A percentile compares a stretch with the other conserved stretches of the same genome.
Conservation (phyloP, 2,113 vertebrate genomes). For the Pterocles burchelli region DNA sequence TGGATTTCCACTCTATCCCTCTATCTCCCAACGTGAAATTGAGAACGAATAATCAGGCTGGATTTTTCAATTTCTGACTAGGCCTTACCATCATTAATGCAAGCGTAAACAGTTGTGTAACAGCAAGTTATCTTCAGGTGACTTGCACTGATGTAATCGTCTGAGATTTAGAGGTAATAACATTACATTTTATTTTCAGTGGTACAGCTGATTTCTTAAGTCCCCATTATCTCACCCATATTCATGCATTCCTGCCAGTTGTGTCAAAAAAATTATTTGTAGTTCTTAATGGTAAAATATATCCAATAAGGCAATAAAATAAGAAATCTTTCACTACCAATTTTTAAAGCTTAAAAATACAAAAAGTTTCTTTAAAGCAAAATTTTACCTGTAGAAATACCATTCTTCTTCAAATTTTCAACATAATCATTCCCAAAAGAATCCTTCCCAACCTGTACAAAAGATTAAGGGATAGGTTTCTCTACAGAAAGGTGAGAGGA, state of each 20-base stretch:
- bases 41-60: background rate
- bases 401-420: slow-evolving; percentile 91
- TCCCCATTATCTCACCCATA: background rate
- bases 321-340: background rate
- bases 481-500: background rate
- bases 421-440: slow-evolving; percentile 95
- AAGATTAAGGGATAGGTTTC: slow-evolving; percentile 58
- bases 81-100: background rate
- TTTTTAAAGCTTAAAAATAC: background rate
- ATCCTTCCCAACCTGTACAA: slow-evolving; percentile 91
- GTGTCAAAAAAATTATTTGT: background rate
- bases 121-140: background rate
- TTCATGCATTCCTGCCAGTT: background rate
- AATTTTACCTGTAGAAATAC: slow-evolving; percentile 89
- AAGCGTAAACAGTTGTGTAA: background rate
- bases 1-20: background rate
- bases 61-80: slow-evolving; percentile 1
- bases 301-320: background rate
- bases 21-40: background rate
- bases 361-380: background rate
- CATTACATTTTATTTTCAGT: background rate
- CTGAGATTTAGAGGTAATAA: background rate
- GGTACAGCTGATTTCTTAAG: background rate
- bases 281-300: background rate
- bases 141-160: background rate